Conservation (phyloP, 1,140 invertebrate genomes). For the Metopolophium dirhodum region DNA sequence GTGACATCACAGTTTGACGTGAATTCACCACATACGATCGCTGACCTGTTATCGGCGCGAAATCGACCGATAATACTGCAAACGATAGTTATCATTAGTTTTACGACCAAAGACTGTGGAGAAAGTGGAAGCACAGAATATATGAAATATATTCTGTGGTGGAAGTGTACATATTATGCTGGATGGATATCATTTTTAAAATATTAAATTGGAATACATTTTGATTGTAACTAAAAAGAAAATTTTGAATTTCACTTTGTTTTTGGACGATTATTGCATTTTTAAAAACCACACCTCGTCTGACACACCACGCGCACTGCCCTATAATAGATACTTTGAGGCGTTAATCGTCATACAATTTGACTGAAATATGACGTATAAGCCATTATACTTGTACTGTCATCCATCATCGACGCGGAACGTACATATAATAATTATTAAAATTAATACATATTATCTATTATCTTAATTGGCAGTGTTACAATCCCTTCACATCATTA, state of each 20-base stretch:
- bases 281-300: neutral
- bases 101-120: too few species aligned
- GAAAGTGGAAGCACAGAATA: too few species aligned
- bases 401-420: neutral
- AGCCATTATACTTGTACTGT: neutral
- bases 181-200: neutral
- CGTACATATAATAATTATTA: neutral
- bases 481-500: neutral
- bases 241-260: neutral
- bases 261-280: neutral
- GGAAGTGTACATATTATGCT: too few species aligned
- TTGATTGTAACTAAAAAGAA: neutral
- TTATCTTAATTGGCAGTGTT: neutral
- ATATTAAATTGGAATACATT: neutral
- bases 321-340: neutral
- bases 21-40: too few species aligned
- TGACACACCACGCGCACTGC: neutral
- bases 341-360: neutral
- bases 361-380: neutral
- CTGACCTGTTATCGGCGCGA: too few species aligned
- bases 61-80: too few species aligned
- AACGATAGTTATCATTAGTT: too few species aligned
- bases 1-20: too few species aligned
- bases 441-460: neutral
- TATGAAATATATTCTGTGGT: too few species aligned